A percentile compares a stretch with the other conserved stretches of the same genome.
These are phyloP conservation scores for Tryphoninae sp. DNA, from an alignment of 2,888 invertebrate species.

Conservation along the genomic window DNA sequence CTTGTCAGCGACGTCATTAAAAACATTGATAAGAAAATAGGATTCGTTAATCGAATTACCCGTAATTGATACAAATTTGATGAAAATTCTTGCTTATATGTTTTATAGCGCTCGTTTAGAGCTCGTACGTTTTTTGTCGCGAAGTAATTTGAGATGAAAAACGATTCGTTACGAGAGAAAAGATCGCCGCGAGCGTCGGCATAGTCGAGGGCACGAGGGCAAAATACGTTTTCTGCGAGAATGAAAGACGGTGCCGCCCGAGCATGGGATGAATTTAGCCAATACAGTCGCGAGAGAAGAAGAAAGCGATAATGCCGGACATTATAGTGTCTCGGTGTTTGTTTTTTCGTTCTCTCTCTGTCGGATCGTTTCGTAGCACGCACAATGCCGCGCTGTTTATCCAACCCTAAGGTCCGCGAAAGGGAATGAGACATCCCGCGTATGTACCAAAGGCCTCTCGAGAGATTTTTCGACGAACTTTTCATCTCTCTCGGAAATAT, in stretches of 20 bases:
- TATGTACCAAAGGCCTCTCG: constrained; percentile 4
- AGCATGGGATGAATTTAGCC: constrained; percentile 68
- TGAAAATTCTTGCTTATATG: no score
- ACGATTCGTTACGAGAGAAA: neutral
- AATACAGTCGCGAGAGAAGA: constrained; percentile 3
- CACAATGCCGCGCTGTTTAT: constrained; percentile 20
- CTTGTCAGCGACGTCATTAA: neutral
- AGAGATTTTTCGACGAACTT: constrained; percentile 28
- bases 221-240: neutral
- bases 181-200: neutral
- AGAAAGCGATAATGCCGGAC: constrained; percentile 5
- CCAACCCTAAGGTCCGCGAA: neutral
- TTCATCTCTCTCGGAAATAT: constrained; percentile 9
- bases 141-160: neutral
- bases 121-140: no score
- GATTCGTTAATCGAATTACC: no score
- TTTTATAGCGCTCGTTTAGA: no score
- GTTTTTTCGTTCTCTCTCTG: constrained; percentile 3
- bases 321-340: constrained; percentile 3
- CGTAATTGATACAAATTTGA: no score
- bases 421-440: constrained; percentile 7
- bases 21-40: no score
- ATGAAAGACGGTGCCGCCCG: constrained; percentile 24
- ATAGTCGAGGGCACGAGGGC: neutral
- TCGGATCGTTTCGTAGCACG: neutral